Evolutionary conservation across 2,113 vertebrate species (phyloP), one percentile per base, ranked within the genome.

Genomic region (Galeopterus variegatus): DNA sequence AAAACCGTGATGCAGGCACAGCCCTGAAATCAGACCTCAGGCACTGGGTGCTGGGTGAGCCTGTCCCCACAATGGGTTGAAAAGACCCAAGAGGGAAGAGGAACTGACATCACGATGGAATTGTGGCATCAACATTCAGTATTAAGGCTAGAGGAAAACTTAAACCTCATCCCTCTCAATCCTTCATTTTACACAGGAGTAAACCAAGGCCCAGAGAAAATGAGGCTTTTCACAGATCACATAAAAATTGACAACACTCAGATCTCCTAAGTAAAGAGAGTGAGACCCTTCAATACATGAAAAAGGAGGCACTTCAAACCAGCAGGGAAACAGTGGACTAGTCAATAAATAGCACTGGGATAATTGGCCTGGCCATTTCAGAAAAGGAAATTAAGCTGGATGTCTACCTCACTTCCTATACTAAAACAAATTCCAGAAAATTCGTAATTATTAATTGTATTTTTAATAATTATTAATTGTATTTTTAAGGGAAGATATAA

Each of bases 341-440:
- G 13, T 60, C 52, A 65, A 45, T 83, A 60, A 92, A 92, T 8
- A 87, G 48, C 48, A 28, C 0, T 72, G 6, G 13, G 31, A 15
- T 54, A 45, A 41, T 45, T 54, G 5, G 19, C 12, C 4, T n/a
- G 5, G 17, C 26, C 4, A 11, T 80, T 67, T 90, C 62, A 85
- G 31, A 70, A 87, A 72, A 88, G 48, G 18, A 93, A 92, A 26
- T 31, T 50, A n/a, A 79, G 58, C 58, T 84, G 26, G 3, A 70
- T 73, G 79, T 17, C 60, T 54, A 24, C 45, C 5, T 96, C 64
- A 13, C 5, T 70, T 75, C 24, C 58, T 80, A 54, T 54, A 50
- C 28, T 31, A 79, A 91, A 69, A 92, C 69, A 67, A 93, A 87
- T 56, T 83, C 45, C 24, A 88, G 54, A 81, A 45, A 60, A 23